A percentile compares a stretch with the other conserved stretches of the same genome.
These are phyloP conservation scores for Orius laevigatus DNA, from an alignment of 1,140 invertebrate genomes.

Conservation along the genomic window DNA sequence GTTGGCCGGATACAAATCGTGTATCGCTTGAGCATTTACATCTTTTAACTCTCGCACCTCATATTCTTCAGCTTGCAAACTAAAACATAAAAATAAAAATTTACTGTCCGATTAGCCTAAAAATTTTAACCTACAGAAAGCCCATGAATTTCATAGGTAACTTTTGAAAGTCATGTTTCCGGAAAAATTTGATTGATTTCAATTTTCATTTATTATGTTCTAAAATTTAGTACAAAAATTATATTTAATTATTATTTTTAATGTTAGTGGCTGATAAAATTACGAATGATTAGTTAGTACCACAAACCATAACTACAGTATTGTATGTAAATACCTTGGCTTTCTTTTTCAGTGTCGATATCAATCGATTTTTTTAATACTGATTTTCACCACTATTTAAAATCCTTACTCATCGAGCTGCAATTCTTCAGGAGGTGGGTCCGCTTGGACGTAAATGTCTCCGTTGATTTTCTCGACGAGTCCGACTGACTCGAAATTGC, in stretches of 20 bases:
- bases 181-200: neutral
- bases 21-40: constrained; percentile 60
- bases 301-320: neutral
- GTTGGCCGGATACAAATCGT: constrained; percentile 68
- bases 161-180: neutral
- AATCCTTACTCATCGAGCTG: constrained; percentile 34
- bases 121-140: neutral
- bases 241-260: neutral
- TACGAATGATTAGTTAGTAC: neutral
- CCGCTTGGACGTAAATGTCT: constrained; percentile 55
- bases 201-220: neutral
- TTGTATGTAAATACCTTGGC: neutral
- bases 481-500: constrained; percentile 24
- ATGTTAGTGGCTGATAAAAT: neutral
- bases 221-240: neutral
- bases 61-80: constrained; percentile 17
- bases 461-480: constrained; percentile 51
- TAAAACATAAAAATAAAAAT: constrained; percentile 8
- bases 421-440: constrained; percentile 32
- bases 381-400: neutral
- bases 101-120: neutral
- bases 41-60: constrained; percentile 51
- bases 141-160: neutral
- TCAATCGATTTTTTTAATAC: neutral
- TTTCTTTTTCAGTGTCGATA: neutral